These are phyloP conservation scores for Trichomalopsis sarcophagae DNA, from an alignment of 1,140 invertebrate species.

Conservation along the genomic window DNA sequence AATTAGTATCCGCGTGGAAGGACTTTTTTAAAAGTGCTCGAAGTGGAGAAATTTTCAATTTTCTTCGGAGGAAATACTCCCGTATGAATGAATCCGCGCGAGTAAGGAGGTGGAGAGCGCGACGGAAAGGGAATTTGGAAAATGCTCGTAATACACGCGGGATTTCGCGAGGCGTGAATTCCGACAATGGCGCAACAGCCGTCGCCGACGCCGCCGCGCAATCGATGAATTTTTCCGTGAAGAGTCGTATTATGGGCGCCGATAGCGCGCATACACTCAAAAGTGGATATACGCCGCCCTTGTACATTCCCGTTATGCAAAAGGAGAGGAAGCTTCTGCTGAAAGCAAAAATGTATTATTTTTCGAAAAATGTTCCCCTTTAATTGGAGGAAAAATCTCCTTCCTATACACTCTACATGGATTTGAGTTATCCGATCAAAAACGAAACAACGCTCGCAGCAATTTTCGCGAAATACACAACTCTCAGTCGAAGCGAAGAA, in stretches of 20 bases:
- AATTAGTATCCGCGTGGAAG: not conserved
- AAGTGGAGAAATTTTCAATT: not conserved
- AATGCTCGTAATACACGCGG: slow-evolving; percentile 34
- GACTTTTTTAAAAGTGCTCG: not conserved
- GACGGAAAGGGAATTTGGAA: slow-evolving; percentile 15
- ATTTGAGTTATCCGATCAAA: not conserved
- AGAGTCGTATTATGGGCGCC: slow-evolving; percentile 32
- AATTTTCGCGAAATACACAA: not conserved
- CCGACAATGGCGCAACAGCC: slow-evolving; percentile 42
- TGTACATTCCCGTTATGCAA: not conserved
- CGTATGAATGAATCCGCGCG: not conserved
- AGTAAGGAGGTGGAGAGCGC: not conserved
- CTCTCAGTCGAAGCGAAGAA: not conserved
- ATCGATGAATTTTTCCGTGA: slow-evolving; percentile 37
- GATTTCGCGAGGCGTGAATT: slow-evolving; percentile 37
- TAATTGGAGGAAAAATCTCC: not conserved
- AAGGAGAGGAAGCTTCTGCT: not conserved
- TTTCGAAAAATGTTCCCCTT: not conserved
- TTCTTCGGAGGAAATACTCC: slow-evolving; percentile 8
- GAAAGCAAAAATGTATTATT: not conserved
- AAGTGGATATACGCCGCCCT: slow-evolving; percentile 16
- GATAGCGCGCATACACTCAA: not conserved
- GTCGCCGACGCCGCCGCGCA: slow-evolving; percentile 13
- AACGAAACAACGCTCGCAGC: not conserved
- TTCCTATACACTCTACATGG: not conserved